Conservation (phyloP, 2,113 vertebrate species). For the Hirundichthys speculiger region DNA sequence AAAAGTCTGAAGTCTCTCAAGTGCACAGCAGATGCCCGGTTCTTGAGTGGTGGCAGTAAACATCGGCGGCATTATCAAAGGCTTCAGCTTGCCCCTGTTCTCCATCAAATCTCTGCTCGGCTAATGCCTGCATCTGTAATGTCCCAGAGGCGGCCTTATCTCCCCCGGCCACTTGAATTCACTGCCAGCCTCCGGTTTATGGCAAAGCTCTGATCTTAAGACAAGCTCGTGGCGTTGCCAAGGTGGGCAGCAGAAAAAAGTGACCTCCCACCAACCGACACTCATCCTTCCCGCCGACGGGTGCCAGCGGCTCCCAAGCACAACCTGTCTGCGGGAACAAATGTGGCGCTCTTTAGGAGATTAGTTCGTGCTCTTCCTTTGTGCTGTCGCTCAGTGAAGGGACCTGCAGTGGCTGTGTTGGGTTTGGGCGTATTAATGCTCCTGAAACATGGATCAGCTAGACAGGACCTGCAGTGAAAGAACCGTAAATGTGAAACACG, state of each 20-base stretch:
- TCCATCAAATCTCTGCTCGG: slow-evolving; percentile 65
- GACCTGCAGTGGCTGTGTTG: slow-evolving; percentile 6
- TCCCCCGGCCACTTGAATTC: slow-evolving; percentile 77
- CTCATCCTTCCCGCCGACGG: slow-evolving; percentile 53
- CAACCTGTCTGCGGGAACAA: slow-evolving; percentile 48
- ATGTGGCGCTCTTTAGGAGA: slow-evolving; percentile 44
- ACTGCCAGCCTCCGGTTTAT: slow-evolving; percentile 72
- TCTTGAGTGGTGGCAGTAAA: slow-evolving; percentile 62
- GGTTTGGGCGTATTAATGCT: neutral
- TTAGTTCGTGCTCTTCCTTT: slow-evolving; percentile 30
- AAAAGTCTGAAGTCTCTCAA: slow-evolving; percentile 44
- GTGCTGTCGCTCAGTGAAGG: slow-evolving; percentile 27
- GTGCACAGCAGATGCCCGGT: slow-evolving; percentile 56
- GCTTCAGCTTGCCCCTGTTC: slow-evolving; percentile 67
- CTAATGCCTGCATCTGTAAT: slow-evolving; percentile 75
- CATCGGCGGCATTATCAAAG: slow-evolving; percentile 73
- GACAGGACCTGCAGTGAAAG: neutral
- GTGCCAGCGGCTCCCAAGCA: slow-evolving; percentile 45
- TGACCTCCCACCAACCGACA: slow-evolving; percentile 57
- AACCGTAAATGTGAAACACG: neutral
- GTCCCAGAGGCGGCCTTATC: slow-evolving; percentile 77
- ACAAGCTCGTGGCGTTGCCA: slow-evolving; percentile 70
- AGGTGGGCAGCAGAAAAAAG: slow-evolving; percentile 73
- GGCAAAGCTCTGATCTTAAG: slow-evolving; percentile 79
- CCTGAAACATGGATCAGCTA: neutral